Conservation (phyloP, 2,113 vertebrate genomes). For the Strigops habroptila region DNA sequence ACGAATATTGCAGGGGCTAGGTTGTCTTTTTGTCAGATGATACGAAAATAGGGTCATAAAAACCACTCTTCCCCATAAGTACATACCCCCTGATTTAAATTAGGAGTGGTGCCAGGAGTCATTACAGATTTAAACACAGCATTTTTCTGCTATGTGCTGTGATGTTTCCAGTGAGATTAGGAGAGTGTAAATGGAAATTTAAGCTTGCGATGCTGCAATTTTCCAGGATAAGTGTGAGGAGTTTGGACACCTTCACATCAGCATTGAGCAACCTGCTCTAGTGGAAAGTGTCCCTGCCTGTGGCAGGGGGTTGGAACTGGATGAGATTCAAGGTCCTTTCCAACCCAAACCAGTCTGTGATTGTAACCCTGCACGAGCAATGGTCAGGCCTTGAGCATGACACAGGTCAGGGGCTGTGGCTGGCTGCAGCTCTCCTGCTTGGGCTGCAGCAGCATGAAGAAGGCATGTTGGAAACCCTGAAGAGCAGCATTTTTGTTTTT, state of each 20-base stretch:
- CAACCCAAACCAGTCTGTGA: background rate
- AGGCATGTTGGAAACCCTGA: background rate
- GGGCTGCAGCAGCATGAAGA: background rate
- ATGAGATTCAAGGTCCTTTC: background rate
- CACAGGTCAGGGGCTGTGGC: background rate
- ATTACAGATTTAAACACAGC: background rate
- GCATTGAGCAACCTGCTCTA: background rate
- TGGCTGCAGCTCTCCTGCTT: background rate
- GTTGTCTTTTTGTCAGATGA: background rate
- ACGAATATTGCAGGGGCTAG: background rate
- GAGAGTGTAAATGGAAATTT: background rate
- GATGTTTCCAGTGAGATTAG: background rate
- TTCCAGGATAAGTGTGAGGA: rapidly evolving
- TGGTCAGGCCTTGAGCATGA: background rate
- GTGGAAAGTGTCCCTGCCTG: background rate
- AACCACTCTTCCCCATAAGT: background rate
- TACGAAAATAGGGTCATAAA: background rate
- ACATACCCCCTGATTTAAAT: background rate
- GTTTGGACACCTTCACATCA: background rate
- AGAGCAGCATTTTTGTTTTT: background rate
- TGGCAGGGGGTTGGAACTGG: background rate
- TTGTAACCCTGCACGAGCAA: background rate
- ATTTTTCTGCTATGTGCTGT: background rate
- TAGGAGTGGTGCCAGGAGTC: background rate
- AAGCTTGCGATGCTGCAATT: background rate